Evolutionary conservation across 2,113 vertebrate genomes (phyloP), one percentile per base, ranked within the genome.

Genomic region (Potamarius usumacintae): DNA sequence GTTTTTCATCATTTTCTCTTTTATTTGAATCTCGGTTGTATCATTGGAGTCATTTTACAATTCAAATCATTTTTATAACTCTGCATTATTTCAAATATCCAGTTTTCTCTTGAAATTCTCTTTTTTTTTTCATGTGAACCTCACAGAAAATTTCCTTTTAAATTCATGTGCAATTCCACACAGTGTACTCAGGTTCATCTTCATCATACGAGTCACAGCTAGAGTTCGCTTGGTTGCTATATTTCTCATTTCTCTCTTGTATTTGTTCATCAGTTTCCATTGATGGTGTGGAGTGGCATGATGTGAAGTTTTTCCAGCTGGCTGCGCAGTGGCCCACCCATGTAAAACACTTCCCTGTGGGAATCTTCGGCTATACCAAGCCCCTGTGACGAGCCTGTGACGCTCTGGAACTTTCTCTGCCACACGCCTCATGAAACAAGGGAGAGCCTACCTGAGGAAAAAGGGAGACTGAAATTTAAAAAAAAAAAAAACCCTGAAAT

Each of bases 281-380:
- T 65, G 96, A 97, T 62, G 96, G 96, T 0, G 95, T 97, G 52
- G 96, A 96, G 86, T 96, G 96, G 96, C 96, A 96, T 4, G 95
- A 96, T 0, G 96, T 96, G 63, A 96, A 96, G 93, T 96, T 96
- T 92, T 96, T 96, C 91, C 95, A 96, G 93, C 93, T 96, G 78
- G 95, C 96, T 0, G 96, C 96, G 2, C 96, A 97, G 94, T 97
- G 96, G 96, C 96, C 96, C 74, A 97, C 96, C 0, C 96, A 97
- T 0, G 96, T 97, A 89, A 97, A 97, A 90, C 94, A 96, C 92
- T 96, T 97, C 91, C 96, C 96, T 7, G 94, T 97, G 15, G 96
- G 96, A 85, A 95, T 97, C 88, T 96, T 96, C 0, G 92, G 96
- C 88, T 96, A 96, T 93, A 95, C 91, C 0, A 96, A 96, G 91